Base-by-base conservation (phyloP, 2,113 vertebrate species). In the Tragelaphus buxtoni region DNA sequence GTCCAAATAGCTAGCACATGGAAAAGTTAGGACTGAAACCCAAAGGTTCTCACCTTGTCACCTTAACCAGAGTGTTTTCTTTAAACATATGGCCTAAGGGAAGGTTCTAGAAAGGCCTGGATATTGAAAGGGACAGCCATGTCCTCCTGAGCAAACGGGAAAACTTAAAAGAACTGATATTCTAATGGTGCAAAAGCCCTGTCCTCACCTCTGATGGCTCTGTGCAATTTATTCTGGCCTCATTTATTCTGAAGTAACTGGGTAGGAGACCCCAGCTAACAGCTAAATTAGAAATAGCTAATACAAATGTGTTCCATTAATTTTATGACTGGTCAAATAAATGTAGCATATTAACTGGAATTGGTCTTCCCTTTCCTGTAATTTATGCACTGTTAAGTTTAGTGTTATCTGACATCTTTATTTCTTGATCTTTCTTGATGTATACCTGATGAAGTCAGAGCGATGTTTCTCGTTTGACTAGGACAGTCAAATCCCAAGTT, bases 241-340 rank as follows among this genome's bases (percentile, higher is more conserved):
- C 92, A 91, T 97, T 96, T 95, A 95, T 86, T 95, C 49, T 95
- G 72, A 90, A 95, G 47, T 96, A 93, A 94, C 63, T 96, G 83
- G 74, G 72, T 58, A 69, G 82, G 63, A 91, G 56, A 85, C 13
- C 42, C 82, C 65, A 96, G 28, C 87, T 92, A 65, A 45, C 13
- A 94, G 87, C 69, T 93, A 80, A 96, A 89, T 96, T 94, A 95
- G 72, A 91, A 94, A 83, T 32, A 88, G 79, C 79, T 94, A 79
- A 96, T 97, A 83, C 85, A 94, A 83, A 97, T 89, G 51, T 77
- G 56, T 93, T 63, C 81, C 88, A 95, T 95, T 97, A 96, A 96
- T 86, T 96, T 97, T 95, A 94, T 89, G 89, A 65, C 90, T 96
- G 82, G 77, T 88, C 77, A 96, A 86, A 96, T 96, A 95, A 90